Percentiles rank a stretch among this genome's conserved stretches.
Evolutionary conservation across 1,140 invertebrate species (phyloP).

Genomic region (Drosophila funebris): DNA sequence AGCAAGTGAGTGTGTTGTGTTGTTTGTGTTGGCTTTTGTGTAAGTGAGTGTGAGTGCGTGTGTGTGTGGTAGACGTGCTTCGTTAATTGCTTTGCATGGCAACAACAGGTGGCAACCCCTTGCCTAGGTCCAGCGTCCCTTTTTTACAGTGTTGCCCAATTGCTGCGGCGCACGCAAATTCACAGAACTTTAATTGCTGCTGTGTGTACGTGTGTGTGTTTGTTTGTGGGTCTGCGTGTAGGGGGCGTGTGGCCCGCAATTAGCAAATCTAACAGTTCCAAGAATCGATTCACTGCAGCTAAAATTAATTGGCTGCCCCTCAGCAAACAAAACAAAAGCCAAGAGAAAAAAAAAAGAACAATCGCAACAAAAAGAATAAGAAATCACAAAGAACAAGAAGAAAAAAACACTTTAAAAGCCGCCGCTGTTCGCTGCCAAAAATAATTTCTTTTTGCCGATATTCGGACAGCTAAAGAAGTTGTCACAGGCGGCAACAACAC

Average conservation of each 20-base stretch:
- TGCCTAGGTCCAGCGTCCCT: not conserved
- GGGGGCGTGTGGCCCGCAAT: constrained; percentile 66
- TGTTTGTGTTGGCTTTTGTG: constrained; percentile 1
- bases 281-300: constrained; percentile 74
- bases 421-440: constrained; percentile 50
- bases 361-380: constrained; percentile 5
- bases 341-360: constrained; percentile 2
- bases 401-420: constrained; percentile 25
- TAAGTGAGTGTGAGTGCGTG: constrained; percentile 22
- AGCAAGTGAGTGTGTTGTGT: constrained; percentile 39
- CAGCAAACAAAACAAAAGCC: constrained; percentile 21
- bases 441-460: constrained; percentile 48
- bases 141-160: constrained; percentile 44
- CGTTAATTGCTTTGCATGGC: constrained; percentile 59
- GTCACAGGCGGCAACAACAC: constrained; percentile 35
- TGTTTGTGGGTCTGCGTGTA: constrained; percentile 2
- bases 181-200: constrained; percentile 68
- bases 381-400: constrained; percentile 3
- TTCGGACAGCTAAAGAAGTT: constrained; percentile 48
- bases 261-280: constrained; percentile 82
- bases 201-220: not conserved
- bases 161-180: constrained; percentile 65
- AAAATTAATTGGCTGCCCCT: constrained; percentile 67
- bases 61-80: constrained; percentile 38
- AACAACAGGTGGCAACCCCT: constrained; percentile 65